Base-by-base conservation (phyloP, 2,113 vertebrate species). In the Asarcornis scutulata region DNA sequence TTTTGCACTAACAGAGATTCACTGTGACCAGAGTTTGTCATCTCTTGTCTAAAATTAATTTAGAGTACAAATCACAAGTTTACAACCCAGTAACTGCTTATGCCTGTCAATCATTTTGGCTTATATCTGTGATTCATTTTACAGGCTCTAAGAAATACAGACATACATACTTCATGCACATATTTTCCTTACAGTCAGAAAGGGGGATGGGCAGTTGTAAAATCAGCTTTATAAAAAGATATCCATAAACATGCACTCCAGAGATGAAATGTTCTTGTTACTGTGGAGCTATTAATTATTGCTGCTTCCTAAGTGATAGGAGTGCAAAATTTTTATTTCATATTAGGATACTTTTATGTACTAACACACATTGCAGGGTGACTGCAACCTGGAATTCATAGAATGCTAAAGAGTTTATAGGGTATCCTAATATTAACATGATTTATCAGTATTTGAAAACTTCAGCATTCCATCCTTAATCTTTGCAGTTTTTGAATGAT, bases 261-360 rank as follows among this genome's bases (percentile, higher is more conserved):
- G 55, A 86, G 38, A 82, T 26, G 8, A 86, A 40, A 85, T 81
- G 74, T 80, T 81, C 84, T 93, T 78, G 22, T 90, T 87, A 91
- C 17, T 75, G 40, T 36, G 22, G 26, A 83, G 40, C 40, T 86
- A 86, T 88, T 85, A 91, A 91, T 92, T 88, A 72, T 12, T 68
- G 22, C 29, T 21, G 82, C 44, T 83, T 92, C 82, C 73, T 83
- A 63, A 63, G 42, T 34, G 50, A 79, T 46, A 95, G 31, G 31
- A 83, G 40, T 75, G 42, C 34, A 83, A 95, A 93, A 91, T 79
- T 89, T 60, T 91, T 94, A 59, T 86, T 93, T 81, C 31, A 9
- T 84, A 42, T 75, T 64, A 78, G 7, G 56, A 52, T 48, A 81
- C 4, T 23, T 66, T 12, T 32, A 17, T 53, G 71, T 32, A 32